These are phyloP conservation scores for Stomorhina lunata DNA, from an alignment of 2,888 invertebrate species.

Conservation along the genomic window DNA sequence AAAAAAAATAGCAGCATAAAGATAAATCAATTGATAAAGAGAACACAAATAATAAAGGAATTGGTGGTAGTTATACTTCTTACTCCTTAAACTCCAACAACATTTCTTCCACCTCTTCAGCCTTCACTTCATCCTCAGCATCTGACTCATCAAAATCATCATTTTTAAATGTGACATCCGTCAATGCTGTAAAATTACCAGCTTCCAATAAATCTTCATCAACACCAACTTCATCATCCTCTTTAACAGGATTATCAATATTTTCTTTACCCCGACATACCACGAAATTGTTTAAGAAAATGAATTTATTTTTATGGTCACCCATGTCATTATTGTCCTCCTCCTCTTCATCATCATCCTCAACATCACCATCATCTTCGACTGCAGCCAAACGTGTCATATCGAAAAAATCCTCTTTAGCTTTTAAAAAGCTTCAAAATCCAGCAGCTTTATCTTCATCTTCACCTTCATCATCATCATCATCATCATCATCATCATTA, in stretches of 20 bases:
- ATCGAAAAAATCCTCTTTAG: conserved; percentile 43
- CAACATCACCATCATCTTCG: too few relatives aligned
- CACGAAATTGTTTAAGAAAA: conserved; percentile 65
- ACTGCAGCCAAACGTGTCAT: conserved; percentile 60
- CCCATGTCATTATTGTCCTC: conserved; percentile 66
- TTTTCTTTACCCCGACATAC: conserved; percentile 48
- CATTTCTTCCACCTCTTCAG: conserved; percentile 25
- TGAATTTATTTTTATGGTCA: conserved; percentile 69
- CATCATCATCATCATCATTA: conserved; percentile 22
- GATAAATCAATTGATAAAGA: conserved; percentile 53
- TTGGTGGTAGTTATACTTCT: conserved; percentile 65
- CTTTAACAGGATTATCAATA: conserved; percentile 30
- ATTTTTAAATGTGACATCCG: conserved; percentile 3
- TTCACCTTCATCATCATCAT: conserved; percentile 26
- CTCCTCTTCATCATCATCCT: conserved; percentile 59
- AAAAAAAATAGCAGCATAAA: conserved; percentile 48
- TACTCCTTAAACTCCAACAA: conserved; percentile 49
- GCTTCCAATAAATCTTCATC: conserved; percentile 53
- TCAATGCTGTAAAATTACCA: conserved; percentile 48
- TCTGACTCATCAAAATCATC: conserved; percentile 24
- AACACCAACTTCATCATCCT: conserved; percentile 24
- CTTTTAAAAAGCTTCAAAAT: conserved; percentile 13
- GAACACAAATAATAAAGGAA: conserved; percentile 56
- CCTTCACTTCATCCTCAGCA: conserved; percentile 34
- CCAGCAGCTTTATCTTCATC: conserved; percentile 12